These are phyloP conservation scores for Acanthiza pusilla DNA, from an alignment of 2,797 vertebrate genomes.

Conservation along the genomic window DNA sequence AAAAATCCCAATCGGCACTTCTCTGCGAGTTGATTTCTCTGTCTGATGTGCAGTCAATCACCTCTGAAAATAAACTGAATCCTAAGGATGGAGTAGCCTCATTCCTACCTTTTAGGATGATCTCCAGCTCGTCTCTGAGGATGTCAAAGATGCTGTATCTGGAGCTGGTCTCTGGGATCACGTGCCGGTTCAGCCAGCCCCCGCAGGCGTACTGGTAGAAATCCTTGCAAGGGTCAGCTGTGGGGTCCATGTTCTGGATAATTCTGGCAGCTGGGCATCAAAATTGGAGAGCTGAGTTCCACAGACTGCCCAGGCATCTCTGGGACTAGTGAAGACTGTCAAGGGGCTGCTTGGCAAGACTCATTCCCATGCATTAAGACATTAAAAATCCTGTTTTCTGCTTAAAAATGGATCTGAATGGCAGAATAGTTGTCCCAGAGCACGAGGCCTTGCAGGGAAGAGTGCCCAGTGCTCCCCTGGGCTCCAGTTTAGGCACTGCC, in stretches of 20 bases:
- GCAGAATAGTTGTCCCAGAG: neutral
- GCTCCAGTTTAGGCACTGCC: neutral
- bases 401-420: neutral
- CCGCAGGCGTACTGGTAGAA: slow-evolving; percentile 96
- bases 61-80: neutral
- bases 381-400: neutral
- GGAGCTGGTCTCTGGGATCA: slow-evolving; percentile 93
- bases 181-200: slow-evolving; percentile 88
- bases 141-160: slow-evolving; percentile 94
- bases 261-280: slow-evolving; percentile 84
- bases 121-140: slow-evolving; percentile 91
- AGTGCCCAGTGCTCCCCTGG: neutral
- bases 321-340: neutral
- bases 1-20: neutral
- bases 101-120: slow-evolving; percentile 88
- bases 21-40: neutral
- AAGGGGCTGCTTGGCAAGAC: neutral
- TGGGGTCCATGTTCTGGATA: slow-evolving; percentile 90
- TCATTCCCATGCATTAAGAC: neutral
- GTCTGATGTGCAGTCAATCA: neutral
- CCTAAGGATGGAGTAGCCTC: neutral
- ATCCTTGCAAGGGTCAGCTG: slow-evolving; percentile 85
- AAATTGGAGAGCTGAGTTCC: neutral
- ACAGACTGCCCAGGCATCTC: neutral
- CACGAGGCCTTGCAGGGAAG: neutral